Conservation (phyloP, 2,113 vertebrate genomes). For the Agapornis roseicollis region DNA sequence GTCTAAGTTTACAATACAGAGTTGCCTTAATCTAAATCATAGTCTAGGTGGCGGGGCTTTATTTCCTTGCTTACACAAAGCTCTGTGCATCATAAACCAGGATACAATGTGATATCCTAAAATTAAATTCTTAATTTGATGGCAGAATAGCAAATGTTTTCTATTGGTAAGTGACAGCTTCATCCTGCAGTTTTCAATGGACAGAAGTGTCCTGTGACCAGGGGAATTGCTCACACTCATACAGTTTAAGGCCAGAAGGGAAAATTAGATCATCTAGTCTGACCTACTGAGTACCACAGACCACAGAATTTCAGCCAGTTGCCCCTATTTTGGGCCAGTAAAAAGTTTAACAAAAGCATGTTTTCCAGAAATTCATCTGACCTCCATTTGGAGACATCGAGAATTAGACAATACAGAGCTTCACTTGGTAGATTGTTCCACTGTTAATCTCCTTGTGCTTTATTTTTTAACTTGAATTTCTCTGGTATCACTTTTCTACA, state of each 20-base stretch:
- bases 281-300: slow-evolving; percentile 32
- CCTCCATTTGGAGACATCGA: slow-evolving; percentile 32
- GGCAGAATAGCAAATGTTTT: not conserved
- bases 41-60: not conserved
- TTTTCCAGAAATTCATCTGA: slow-evolving; percentile 60
- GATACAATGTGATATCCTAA: not conserved
- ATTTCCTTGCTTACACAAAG: not conserved
- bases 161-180: not conserved
- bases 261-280: slow-evolving; percentile 58
- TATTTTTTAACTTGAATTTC: slow-evolving; percentile 5
- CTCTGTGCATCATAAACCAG: not conserved
- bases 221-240: not conserved
- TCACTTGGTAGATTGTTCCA: not conserved
- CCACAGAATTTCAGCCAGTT: slow-evolving; percentile 49
- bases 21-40: not conserved
- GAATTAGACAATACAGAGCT: slow-evolving; percentile 36
- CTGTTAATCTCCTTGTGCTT: not conserved
- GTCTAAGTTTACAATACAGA: not conserved
- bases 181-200: not conserved
- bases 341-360: slow-evolving; percentile 35
- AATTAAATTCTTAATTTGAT: not conserved
- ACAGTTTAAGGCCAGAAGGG: slow-evolving; percentile 19
- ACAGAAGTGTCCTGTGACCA: slow-evolving; percentile 13
- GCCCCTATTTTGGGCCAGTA: slow-evolving; percentile 9
- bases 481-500: not conserved